These are phyloP conservation scores for Halcyon smyrnensis DNA, from an alignment of 2,797 vertebrate genomes.

Conservation along the genomic window DNA sequence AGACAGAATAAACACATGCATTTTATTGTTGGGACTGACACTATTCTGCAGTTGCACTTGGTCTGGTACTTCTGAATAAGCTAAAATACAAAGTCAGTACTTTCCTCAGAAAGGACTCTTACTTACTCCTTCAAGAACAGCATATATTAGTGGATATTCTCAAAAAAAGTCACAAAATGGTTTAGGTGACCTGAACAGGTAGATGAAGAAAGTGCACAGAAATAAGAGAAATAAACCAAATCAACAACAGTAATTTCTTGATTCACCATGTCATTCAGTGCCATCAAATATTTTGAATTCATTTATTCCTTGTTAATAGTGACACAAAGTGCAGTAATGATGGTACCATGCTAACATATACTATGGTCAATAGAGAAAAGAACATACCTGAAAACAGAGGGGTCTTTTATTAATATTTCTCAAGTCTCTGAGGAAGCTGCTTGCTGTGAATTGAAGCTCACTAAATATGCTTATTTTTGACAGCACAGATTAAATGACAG, in stretches of 20 bases:
- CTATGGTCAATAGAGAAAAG: not conserved
- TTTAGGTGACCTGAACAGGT: not conserved
- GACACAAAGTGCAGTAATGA: not conserved
- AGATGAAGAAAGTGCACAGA: not conserved
- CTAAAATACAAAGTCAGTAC: not conserved
- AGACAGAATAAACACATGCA: not conserved
- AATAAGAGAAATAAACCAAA: not conserved
- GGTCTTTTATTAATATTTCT: constrained; percentile 15
- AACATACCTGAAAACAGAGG: not conserved
- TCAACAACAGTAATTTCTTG: not conserved
- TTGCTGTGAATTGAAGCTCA: constrained; percentile 13
- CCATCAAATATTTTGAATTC: not conserved
- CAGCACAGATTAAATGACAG: constrained; percentile 30
- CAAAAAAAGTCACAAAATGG: not conserved
- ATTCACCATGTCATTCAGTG: not conserved
- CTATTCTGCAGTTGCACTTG: not conserved
- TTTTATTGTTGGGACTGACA: not conserved
- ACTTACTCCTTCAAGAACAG: not conserved
- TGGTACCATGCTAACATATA: not conserved
- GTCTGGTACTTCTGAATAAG: not conserved
- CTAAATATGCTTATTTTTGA: constrained; percentile 30
- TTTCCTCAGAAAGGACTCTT: not conserved
- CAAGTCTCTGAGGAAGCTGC: constrained; percentile 7
- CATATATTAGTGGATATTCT: not conserved
- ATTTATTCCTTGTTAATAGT: not conserved